Evolutionary conservation across 2,797 vertebrate species (phyloP).

Genomic region (Anguilla megastoma): DNA sequence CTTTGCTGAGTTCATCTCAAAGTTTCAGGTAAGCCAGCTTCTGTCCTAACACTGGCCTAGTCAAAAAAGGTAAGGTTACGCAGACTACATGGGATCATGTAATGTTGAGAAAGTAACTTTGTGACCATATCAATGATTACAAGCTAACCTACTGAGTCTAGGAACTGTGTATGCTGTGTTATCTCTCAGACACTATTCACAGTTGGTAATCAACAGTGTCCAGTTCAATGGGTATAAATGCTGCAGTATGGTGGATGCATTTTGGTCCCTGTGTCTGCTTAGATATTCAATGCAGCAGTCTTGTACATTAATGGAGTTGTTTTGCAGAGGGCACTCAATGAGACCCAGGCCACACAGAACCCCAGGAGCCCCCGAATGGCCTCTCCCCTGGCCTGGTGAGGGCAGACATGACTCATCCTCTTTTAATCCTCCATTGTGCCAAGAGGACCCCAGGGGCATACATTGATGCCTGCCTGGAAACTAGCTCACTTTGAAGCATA

Average conservation of each 20-base stretch:
- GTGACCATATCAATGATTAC: background rate
- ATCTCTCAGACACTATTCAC: background rate
- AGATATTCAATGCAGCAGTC: background rate
- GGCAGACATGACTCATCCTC: slow-evolving; percentile 39
- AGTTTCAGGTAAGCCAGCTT: slow-evolving; percentile 86
- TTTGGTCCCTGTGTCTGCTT: background rate
- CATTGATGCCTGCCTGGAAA: slow-evolving; percentile 43
- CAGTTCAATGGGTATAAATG: background rate
- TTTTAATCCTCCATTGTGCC: slow-evolving; percentile 68
- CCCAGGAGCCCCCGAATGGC: slow-evolving; percentile 83
- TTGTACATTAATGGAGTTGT: slow-evolving; percentile 32
- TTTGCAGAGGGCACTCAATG: slow-evolving; percentile 85
- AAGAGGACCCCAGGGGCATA: slow-evolving; percentile 55
- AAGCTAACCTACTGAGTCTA: background rate
- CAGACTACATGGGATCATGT: background rate
- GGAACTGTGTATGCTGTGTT: background rate
- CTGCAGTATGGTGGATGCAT: background rate
- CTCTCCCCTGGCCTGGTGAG: slow-evolving; percentile 92
- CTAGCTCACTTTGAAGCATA: slow-evolving; percentile 3
- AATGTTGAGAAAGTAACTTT: background rate
- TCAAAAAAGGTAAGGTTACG: background rate
- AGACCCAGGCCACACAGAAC: slow-evolving; percentile 83
- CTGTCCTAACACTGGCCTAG: background rate
- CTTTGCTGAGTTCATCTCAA: slow-evolving; percentile 92
- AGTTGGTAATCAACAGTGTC: background rate